Evolutionary conservation across 2,797 vertebrate species (phyloP).

Genomic region (Calcarius lapponicus): DNA sequence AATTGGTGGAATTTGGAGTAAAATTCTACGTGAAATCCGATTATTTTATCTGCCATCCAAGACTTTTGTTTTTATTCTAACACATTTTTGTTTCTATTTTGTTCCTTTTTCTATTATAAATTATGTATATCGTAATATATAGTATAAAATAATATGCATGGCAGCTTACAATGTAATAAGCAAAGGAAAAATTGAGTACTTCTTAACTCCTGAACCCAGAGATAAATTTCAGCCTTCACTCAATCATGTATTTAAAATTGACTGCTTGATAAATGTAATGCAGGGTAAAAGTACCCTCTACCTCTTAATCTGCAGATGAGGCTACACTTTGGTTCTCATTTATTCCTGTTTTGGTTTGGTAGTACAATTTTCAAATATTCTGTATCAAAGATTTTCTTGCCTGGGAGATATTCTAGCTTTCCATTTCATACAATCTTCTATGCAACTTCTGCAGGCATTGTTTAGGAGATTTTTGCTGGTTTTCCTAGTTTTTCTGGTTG

Average conservation of each 20-base stretch:
- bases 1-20: background rate
- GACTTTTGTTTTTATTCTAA: background rate
- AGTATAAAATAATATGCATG: background rate
- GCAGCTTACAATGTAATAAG: background rate
- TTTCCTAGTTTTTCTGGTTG: background rate
- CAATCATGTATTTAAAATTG: background rate
- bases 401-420: background rate
- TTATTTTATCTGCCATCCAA: background rate
- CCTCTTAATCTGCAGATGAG: background rate
- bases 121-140: background rate
- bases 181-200: background rate
- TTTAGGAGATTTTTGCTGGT: background rate
- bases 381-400: background rate
- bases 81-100: background rate
- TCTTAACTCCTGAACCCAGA: background rate
- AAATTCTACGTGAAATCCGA: background rate
- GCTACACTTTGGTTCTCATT: background rate
- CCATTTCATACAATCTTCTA: background rate
- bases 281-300: background rate
- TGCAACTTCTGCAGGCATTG: background rate
- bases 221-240: background rate
- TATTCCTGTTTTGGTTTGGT: background rate
- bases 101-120: background rate
- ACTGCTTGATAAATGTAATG: background rate
- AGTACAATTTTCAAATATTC: background rate